These are phyloP conservation scores for Oryzaephilus surinamensis DNA, from an alignment of 1,140 invertebrate genomes.

Conservation along the genomic window DNA sequence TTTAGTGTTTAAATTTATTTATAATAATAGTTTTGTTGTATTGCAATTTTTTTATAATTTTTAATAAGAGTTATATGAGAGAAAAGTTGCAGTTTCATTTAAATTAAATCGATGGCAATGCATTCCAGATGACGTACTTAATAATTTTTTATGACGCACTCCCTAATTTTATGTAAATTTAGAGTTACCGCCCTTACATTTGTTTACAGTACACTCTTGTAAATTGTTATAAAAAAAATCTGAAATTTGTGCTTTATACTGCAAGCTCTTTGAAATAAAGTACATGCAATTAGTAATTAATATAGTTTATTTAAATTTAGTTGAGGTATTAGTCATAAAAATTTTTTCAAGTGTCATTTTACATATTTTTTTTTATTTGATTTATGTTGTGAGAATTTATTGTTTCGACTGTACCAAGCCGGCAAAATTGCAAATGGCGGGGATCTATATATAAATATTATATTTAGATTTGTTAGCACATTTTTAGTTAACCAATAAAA, in stretches of 20 bases:
- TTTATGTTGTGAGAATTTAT: not conserved
- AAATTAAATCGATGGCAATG: conserved; percentile 4
- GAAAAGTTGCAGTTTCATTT: too few relatives aligned
- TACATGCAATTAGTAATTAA: not conserved
- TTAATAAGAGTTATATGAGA: too few relatives aligned
- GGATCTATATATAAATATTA: conserved; percentile 31
- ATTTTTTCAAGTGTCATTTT: too few relatives aligned
- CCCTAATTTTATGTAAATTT: conserved; percentile 17
- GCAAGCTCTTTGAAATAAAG: conserved; percentile 1
- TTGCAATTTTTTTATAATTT: too few relatives aligned
- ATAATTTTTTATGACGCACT: conserved; percentile 10
- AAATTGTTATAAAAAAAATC: conserved; percentile 3
- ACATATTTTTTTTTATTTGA: not conserved
- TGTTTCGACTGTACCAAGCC: conserved; percentile 26
- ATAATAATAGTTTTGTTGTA: too few relatives aligned
- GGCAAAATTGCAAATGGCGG: conserved; percentile 29
- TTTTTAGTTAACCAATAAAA: conserved; percentile 19
- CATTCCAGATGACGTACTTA: conserved; percentile 6
- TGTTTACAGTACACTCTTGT: conserved; percentile 11
- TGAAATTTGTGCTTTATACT: conserved; percentile 1
- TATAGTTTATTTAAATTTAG: not conserved
- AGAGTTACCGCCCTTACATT: conserved; percentile 10
- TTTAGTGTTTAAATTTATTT: too few relatives aligned
- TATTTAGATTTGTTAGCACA: conserved; percentile 26
- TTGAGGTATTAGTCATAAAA: too few relatives aligned